These are phyloP conservation scores for Matsumyia berberina DNA, from an alignment of 2,888 invertebrate genomes.

Conservation along the genomic window DNA sequence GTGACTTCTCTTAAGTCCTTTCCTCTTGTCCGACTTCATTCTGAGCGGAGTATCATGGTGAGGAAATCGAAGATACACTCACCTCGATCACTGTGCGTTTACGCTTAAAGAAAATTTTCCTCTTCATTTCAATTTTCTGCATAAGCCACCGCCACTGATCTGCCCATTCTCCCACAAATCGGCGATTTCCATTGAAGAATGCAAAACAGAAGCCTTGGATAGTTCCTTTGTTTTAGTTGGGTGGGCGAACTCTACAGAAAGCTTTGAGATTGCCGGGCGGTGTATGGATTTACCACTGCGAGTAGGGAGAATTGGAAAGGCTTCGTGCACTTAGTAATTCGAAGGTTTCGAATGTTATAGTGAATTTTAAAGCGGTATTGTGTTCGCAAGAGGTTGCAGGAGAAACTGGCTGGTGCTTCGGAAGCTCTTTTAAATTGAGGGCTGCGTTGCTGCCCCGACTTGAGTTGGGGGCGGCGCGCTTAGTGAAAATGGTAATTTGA, in stretches of 20 bases:
- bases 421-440: constrained; percentile 2
- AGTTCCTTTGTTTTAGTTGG: constrained; percentile 34
- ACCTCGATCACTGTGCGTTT: constrained; percentile 36
- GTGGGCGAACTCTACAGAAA: constrained; percentile 6
- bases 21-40: background rate
- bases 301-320: background rate
- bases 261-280: constrained; percentile 3
- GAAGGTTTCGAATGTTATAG: constrained; percentile 44
- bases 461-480: background rate
- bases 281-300: constrained; percentile 1
- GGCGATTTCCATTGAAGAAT: constrained; percentile 37
- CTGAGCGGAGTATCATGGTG: constrained; percentile 12
- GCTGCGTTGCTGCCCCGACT: constrained; percentile 6
- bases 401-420: constrained; percentile 12
- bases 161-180: constrained; percentile 13
- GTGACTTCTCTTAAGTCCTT: background rate
- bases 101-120: constrained; percentile 28
- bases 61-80: constrained; percentile 23
- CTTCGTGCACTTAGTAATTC: constrained; percentile 42
- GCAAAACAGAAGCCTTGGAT: constrained; percentile 35
- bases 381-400: constrained; percentile 19
- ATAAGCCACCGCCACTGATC: constrained; percentile 12
- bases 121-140: constrained; percentile 7
- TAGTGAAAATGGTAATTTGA: constrained; percentile 50
- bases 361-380: constrained; percentile 38